phyloP scores from a whole-genome alignment of 2,113 vertebrate genomes.

The Elephas maximus region DNA sequence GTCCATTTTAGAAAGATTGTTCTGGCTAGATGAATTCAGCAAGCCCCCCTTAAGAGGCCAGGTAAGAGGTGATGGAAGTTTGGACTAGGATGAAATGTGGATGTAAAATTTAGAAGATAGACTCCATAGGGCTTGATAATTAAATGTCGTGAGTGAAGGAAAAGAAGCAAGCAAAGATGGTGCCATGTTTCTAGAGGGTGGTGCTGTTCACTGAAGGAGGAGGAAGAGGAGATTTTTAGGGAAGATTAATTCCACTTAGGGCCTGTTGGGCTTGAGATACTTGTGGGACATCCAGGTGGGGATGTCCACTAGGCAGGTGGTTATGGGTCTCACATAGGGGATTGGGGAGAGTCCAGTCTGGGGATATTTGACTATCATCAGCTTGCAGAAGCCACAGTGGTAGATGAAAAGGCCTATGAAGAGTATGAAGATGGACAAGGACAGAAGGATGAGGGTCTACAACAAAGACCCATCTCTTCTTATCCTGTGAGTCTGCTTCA shows the following conservation, averaged over 20 bases:
- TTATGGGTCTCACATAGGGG: neutral
- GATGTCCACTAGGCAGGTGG: neutral
- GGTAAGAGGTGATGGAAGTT: neutral
- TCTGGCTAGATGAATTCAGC: neutral
- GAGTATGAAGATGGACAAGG: neutral
- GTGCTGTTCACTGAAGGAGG: neutral
- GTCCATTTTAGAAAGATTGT: neutral
- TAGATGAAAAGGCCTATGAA: slow-evolving; percentile 2
- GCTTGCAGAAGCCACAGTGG: neutral
- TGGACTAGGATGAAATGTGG: neutral
- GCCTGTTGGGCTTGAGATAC: neutral
- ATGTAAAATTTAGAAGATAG: neutral
- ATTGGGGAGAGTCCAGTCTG: neutral
- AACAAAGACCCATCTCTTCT: neutral
- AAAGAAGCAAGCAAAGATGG: neutral
- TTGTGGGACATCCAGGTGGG: neutral
- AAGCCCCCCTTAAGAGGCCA: neutral
- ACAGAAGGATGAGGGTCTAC: neutral
- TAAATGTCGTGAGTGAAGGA: neutral
- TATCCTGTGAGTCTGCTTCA: neutral
- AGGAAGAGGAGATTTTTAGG: neutral
- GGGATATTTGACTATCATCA: neutral
- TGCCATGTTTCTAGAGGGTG: neutral
- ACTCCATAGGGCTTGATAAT: neutral
- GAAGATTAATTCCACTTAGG: neutral